phyloP scores from a whole-genome alignment of 1,140 invertebrate species.

The Calliopsis andreniformis region DNA sequence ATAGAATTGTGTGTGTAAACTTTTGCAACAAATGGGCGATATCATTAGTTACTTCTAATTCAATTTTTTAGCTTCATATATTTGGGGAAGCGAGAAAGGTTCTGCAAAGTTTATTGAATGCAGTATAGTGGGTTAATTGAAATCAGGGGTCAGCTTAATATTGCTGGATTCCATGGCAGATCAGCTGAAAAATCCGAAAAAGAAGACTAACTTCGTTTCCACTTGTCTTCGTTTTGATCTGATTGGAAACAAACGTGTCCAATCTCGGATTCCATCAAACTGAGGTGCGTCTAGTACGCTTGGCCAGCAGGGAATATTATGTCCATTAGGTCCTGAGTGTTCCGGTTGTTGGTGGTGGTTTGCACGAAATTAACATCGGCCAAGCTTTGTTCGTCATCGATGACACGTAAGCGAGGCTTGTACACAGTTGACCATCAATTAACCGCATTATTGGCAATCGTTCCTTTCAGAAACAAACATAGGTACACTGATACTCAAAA shows the following conservation, averaged over 20 bases:
- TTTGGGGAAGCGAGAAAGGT: no score
- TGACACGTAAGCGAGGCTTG: slow-evolving; percentile 72
- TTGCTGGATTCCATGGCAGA: neutral
- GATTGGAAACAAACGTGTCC: slow-evolving; percentile 67
- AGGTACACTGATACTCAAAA: neutral
- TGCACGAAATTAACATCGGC: slow-evolving; percentile 63
- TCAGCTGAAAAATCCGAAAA: no score
- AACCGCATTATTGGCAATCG: slow-evolving; percentile 58
- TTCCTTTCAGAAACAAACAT: slow-evolving; percentile 37
- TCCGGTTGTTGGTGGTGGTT: slow-evolving; percentile 64
- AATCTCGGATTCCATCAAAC: slow-evolving; percentile 50
- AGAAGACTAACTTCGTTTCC: neutral
- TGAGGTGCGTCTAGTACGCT: slow-evolving; percentile 39
- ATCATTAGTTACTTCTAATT: no score
- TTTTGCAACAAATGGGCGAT: no score
- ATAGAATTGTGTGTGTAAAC: no score
- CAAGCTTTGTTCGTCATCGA: slow-evolving; percentile 62
- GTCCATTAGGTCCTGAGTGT: slow-evolving; percentile 69
- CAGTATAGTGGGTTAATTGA: neutral
- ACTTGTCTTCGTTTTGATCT: slow-evolving; percentile 49
- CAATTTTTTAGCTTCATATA: no score
- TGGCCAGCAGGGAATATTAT: slow-evolving; percentile 70
- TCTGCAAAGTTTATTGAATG: neutral
- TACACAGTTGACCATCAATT: slow-evolving; percentile 61
- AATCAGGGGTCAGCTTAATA: neutral